Base-by-base conservation (phyloP, 2,888 invertebrate genomes). In the Lepidochitona cinerea region DNA sequence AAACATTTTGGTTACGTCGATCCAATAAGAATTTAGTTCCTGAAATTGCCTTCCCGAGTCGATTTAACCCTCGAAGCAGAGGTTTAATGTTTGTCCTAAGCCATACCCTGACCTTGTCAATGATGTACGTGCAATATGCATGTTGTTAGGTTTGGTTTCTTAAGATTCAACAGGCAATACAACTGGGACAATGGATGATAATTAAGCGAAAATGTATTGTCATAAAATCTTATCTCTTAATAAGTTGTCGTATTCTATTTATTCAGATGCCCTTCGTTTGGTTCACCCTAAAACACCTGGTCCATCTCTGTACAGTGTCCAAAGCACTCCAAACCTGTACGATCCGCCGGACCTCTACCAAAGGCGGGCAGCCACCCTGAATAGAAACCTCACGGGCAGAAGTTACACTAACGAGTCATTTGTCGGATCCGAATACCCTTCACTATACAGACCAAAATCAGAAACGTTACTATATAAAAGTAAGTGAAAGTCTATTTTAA, bases 201-300 rank as follows among this genome's bases (percentile, higher is more conserved):
- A n/a, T n/a, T n/a, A n/a, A n/a, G n/a, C n/a, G n/a, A n/a, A n/a
- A n/a, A n/a, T n/a, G n/a, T n/a, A n/a, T n/a, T n/a, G n/a, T n/a
- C n/a, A n/a, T n/a, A n/a, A n/a, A n/a, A n/a, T n/a, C n/a, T n/a
- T n/a, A n/a, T n/a, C n/a, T n/a, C n/a, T n/a, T n/a, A n/a, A n/a
- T n/a, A n/a, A n/a, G n/a, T n/a, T 41, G 41, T 9, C 18, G 9
- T 41, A 41, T 41, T 59, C 7, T 23, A 23, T 26, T 32, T 7
- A 29, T 59, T 23, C 69, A 75, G 77, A 75, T 23, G 74, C 77
- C 12, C 59, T 77, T 1, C 71, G 72, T 37, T 69, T 77, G 32
- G 52, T 54, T 18, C 75, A 77, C 64, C 77, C 77, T 9, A 70
- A 73, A 14, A 77, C 75, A 59, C 33, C 72, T 33, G 69, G 74